phyloP scores from a whole-genome alignment of 2,888 invertebrate species.

The Leptothorax acervorum region DNA sequence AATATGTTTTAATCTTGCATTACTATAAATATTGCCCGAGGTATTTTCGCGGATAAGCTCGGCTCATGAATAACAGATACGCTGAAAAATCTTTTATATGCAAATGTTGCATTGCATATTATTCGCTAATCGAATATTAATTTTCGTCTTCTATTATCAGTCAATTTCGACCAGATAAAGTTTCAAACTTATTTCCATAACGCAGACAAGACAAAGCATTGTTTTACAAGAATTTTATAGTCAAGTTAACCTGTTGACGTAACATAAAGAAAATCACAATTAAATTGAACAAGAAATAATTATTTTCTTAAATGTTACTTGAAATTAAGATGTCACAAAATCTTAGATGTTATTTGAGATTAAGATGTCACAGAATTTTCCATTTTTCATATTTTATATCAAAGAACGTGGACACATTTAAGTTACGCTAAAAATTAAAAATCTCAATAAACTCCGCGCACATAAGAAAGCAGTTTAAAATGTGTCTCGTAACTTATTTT shows the following conservation, averaged over 20 bases:
- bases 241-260: background rate
- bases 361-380: background rate
- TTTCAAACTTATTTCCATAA: conserved; percentile 20
- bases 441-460: background rate
- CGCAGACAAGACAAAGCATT: background rate
- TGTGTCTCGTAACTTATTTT: conserved; percentile 11
- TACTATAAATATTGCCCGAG: conserved; percentile 34
- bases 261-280: background rate
- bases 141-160: conserved; percentile 25
- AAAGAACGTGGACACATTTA: background rate
- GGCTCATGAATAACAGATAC: conserved; percentile 45
- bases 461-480: background rate
- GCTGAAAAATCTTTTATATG: conserved; percentile 51
- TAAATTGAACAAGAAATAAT: background rate
- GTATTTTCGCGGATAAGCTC: conserved; percentile 22
- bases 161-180: conserved; percentile 3
- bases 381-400: background rate
- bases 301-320: background rate
- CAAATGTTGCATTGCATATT: conserved; percentile 36
- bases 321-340: background rate
- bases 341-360: background rate
- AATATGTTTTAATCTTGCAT: conserved; percentile 19
- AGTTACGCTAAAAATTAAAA: background rate
- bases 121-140: conserved; percentile 52
- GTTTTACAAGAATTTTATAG: background rate